Evolutionary conservation across 2,888 invertebrate genomes (phyloP), one percentile per base, ranked within the genome.

Genomic region (Rhyacophila evoluta): DNA sequence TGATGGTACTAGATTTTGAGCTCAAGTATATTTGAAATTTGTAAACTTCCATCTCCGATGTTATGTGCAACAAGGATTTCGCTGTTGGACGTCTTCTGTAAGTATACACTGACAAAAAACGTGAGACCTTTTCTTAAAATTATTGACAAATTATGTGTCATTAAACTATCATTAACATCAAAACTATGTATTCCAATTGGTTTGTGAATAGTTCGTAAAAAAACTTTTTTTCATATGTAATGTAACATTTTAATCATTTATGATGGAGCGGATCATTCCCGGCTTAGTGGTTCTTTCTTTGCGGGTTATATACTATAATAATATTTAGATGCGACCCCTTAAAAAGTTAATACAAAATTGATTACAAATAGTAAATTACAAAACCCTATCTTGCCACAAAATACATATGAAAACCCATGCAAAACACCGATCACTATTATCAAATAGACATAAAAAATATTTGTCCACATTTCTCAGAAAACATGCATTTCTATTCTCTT

Each of bases 301-400:
- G 55, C 19, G 55, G 55, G 12, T 19, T 55, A 25, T 12, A 25
- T 19, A 10, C 2, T 33, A 33, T 33, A 41, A 19, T 41, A 15
- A 4, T 33, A 33, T 6, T 33, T 41, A 41, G 11, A 38, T 41
- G 41, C 15, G 41, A 55, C 19, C 15, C 8, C 55, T 55, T 55
- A 55, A 55, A 33, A 55, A 19, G 1, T 15, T 55, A 41, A 41
- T 27, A 39, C 41, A 39, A 38, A 38, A 39, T 41, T 19, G 41
- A 39, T 39, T 73, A 39, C 27, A 29, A 28, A 15, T 73, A 27
- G 73, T 73, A 29, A 69, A 29, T 15, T 28, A 73, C 27, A 73
- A 73, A 73, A 73, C 73, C 73, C 73, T 73, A 73, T 39, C 27
- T 73, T 28, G 73, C 73, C 73, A 73, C 39, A 73, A 73, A 39